A percentile compares a stretch with the other conserved stretches of the same genome.
phyloP scores from a whole-genome alignment of 2,888 invertebrate genomes.

The Dolichomitus sp. region DNA sequence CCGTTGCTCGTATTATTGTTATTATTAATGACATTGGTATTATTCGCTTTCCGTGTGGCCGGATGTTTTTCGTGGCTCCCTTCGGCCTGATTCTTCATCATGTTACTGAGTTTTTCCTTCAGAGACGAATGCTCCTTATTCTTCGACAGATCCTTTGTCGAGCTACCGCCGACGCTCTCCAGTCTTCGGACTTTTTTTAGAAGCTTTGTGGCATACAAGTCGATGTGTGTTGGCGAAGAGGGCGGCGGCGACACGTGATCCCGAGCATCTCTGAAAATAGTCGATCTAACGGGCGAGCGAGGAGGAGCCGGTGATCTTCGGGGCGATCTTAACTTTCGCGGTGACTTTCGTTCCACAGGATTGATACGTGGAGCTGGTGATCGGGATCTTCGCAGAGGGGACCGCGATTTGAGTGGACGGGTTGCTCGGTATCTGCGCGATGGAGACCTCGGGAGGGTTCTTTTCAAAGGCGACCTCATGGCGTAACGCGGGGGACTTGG shows the following conservation, averaged over 20 bases:
- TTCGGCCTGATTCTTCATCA: conserved; percentile 73
- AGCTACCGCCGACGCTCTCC: conserved; percentile 74
- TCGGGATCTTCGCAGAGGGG: conserved; percentile 69
- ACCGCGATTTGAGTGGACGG: conserved; percentile 60
- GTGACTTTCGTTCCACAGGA: conserved; percentile 58
- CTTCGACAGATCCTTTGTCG: conserved; percentile 64
- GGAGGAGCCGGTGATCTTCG: conserved; percentile 47
- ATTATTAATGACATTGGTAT: conserved; percentile 20
- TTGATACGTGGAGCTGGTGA: conserved; percentile 69
- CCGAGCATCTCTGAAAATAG: conserved; percentile 23
- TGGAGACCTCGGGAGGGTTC: conserved; percentile 65
- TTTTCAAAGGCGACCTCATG: conserved; percentile 51
- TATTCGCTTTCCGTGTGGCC: neutral
- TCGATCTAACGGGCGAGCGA: conserved; percentile 39
- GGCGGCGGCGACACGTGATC: conserved; percentile 47
- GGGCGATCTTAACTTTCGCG: conserved; percentile 64
- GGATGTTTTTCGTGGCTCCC: neutral
- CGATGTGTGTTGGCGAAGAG: conserved; percentile 50
- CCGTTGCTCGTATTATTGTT: conserved; percentile 11
- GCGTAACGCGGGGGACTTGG: conserved; percentile 69
- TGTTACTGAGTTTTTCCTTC: conserved; percentile 81
- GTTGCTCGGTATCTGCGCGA: conserved; percentile 71
- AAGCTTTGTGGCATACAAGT: conserved; percentile 75
- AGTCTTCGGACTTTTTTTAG: conserved; percentile 80
- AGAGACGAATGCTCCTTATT: conserved; percentile 79